phyloP scores from a whole-genome alignment of 2,113 vertebrate species.

The Myotis davidii region DNA sequence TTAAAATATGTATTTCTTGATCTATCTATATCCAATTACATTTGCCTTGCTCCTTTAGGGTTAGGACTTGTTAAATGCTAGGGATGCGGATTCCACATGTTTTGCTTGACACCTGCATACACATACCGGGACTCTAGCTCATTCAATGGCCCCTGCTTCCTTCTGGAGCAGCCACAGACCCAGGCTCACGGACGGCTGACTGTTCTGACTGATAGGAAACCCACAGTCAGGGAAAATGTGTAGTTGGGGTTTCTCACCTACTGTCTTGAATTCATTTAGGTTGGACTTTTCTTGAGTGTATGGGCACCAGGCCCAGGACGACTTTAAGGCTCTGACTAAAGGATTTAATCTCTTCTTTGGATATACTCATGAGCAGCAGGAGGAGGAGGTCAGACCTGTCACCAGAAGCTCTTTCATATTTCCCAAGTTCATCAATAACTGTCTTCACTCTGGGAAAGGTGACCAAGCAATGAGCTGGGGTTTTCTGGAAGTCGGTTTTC shows the following conservation, averaged over 20 bases:
- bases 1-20: background rate
- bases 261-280: background rate
- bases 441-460: background rate
- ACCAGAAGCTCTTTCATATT: background rate
- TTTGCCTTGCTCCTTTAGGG: background rate
- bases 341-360: background rate
- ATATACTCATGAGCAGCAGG: background rate
- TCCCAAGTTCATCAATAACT: constrained; percentile 46
- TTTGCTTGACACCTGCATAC: background rate
- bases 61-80: background rate
- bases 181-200: background rate
- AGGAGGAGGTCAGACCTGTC: background rate
- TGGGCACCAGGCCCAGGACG: background rate
- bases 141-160: background rate
- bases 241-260: background rate
- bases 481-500: constrained; percentile 69
- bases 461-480: background rate
- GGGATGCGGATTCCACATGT: background rate
- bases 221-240: background rate
- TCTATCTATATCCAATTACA: background rate
- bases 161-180: background rate
- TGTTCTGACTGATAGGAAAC: background rate
- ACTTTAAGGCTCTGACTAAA: background rate
- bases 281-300: background rate
- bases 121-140: background rate